Base-by-base conservation (phyloP, 2,113 vertebrate genomes). In the Euleptes europaea region DNA sequence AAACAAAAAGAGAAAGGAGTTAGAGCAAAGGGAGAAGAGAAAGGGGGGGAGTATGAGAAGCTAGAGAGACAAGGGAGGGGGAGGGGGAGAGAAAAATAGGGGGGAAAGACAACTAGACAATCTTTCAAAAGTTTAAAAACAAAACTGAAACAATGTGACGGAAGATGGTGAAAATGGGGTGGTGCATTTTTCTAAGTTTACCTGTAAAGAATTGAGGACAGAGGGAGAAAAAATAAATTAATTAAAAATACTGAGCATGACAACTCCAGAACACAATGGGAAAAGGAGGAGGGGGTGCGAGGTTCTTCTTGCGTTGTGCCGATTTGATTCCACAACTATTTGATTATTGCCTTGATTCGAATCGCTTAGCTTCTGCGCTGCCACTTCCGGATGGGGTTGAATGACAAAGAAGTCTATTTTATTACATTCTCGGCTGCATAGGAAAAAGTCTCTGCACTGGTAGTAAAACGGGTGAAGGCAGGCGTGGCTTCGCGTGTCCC, bases 101-200 rank as follows among this genome's bases (percentile, higher is more conserved):
- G 57, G 21, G 8, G 8, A 28, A 47, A 80, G 70, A 85, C 78
- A 80, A 80, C n/a, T 80, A 57, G 77, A 85, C 77, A 85, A 85
- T 85, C 77, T 80, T 85, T 35, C 57, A 80, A 85, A 85, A 79
- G 51, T 79, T 85, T 79, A 80, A 84, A 57, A 79, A 79, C 89
- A 90, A 92, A 94, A 85, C 1, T 72, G 54, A 85, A 89, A 92
- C 92, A 93, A 90, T 89, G 91, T 93, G 89, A 95, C 92, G 90
- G 90, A 91, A 72, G 87, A 89, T 88, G 28, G 15, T 73, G 86
- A 82, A 74, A 71, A 83, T 74, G 80, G 86, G 82, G 83, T 81
- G 84, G 63, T 65, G 80, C 90, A 44, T 28, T 47, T 69, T 93
- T 83, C 75, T 49, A 44, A 87, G 81, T 83, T 94, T 94, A 94